Evolutionary conservation across 2,888 invertebrate genomes (phyloP), one percentile per base, ranked within the genome.

Genomic region (Drosophila trichaetosa): DNA sequence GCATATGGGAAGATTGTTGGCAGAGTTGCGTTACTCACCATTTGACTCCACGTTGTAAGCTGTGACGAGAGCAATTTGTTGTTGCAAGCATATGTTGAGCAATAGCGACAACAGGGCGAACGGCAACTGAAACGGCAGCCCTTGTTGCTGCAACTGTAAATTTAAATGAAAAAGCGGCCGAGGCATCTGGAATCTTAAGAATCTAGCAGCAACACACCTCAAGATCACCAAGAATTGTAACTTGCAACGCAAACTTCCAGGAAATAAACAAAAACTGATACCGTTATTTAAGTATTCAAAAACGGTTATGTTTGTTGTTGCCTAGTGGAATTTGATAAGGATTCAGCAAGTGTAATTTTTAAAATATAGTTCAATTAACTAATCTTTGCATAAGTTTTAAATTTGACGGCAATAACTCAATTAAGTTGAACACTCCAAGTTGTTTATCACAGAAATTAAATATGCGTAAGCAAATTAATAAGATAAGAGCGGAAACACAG

Each of bases 81-180:
- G 75, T 78, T 83, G 84, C 80, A 79, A 79, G 80, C 90, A 90
- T 84, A 87, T 90, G 90, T 66, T 80, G 79, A 73, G 67, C 77
- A 85, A 79, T 66, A 85, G 69, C 65, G 79, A 51, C 69, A 67
- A 48, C 76, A 61, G 59, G 13, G 2, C n/a, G n/a, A 29, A 38
- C 27, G 54, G 54, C 66, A 66, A 51, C 71, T 59, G 61, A 49
- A 31, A n/a, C 46, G 21, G 49, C 63, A 53, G 52, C 52, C n/a
- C 42, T 61, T 36, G 70, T 57, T 42, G 70, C 67, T 46, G 74
- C 62, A 69, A 53, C 56, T 65, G 74, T 63, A 67, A 60, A 68
- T 79, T 62, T 42, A 65, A 79, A 77, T 62, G 67, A 62, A 42
- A 66, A 46, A 54, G 71, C 69, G 46, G 46, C 72, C 71, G 64